Base-by-base conservation (phyloP, 2,888 invertebrate species). In the Actias luna region DNA sequence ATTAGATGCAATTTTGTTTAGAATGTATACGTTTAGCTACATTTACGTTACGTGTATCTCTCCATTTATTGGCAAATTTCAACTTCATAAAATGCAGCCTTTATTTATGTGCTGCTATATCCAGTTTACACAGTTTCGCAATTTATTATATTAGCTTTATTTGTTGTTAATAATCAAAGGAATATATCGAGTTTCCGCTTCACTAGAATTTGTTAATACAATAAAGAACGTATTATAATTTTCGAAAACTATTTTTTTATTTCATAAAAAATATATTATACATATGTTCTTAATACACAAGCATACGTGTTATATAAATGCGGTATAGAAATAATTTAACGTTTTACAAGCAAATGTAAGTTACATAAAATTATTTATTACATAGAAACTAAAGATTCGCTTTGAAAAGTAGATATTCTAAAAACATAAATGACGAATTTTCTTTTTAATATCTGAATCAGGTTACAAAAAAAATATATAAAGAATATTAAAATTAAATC, bases 221-320 rank as follows among this genome's bases (percentile, higher is more conserved):
- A 42, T 42, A 42, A 33, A n/a, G 42, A 42, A 42, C 42, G n/a
- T n/a, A n/a, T 42, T 42, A n/a, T 22, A 46, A 46, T 22, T 46
- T 46, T 12, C 18, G 5, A 55, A 55, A 55, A 29, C 18, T 4
- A 27, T 29, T 29, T 29, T 55, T 55, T 55, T 55, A 55, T 55
- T 29, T 55, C 29, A 29, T 55, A 14, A 55, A 29, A 55, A 7
- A 16, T 29, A 29, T 55, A 55, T 25, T 22, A 14, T 29, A 55
- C 55, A 29, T 29, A 8, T n/a, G n/a, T n/a, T n/a, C n/a, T n/a
- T n/a, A n/a, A n/a, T n/a, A n/a, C n/a, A n/a, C n/a, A n/a, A n/a
- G n/a, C n/a, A n/a, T n/a, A n/a, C n/a, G n/a, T n/a, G n/a, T 55
- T 29, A 29, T 29, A 55, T 29, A 55, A 55, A 55, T 29, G 29